Evolutionary conservation across 1,140 invertebrate species (phyloP).

Genomic region (Solenopsis invicta): DNA sequence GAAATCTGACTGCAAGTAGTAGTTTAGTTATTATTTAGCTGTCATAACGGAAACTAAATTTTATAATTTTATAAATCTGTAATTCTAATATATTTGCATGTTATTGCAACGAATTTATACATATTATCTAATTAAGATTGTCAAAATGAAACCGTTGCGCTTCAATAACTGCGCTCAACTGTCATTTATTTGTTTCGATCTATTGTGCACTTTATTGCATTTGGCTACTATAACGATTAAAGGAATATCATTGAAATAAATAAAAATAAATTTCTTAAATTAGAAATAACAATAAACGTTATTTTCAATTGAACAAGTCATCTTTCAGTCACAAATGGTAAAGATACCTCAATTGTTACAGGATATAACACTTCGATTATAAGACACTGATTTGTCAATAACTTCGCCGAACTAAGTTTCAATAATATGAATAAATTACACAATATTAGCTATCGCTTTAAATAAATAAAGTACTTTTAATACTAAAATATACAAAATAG

Average conservation of each 20-base stretch:
- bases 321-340: neutral
- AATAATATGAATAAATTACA: neutral
- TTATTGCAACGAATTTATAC: too few species aligned
- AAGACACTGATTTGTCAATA: neutral
- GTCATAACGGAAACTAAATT: too few species aligned
- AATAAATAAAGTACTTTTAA: neutral
- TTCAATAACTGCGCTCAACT: too few species aligned
- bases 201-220: neutral
- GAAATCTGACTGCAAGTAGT: too few species aligned
- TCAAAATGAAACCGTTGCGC: too few species aligned
- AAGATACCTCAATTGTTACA: neutral
- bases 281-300: neutral
- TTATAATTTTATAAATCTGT: too few species aligned
- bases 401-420: neutral
- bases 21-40: too few species aligned
- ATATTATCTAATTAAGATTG: too few species aligned
- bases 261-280: neutral
- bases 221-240: neutral
- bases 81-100: too few species aligned
- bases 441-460: neutral
- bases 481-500: neutral
- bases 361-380: neutral
- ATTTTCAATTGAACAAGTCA: neutral
- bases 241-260: neutral
- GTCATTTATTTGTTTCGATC: too few species aligned